phyloP scores from a whole-genome alignment of 2,888 invertebrate genomes.

The Sturmia bella region DNA sequence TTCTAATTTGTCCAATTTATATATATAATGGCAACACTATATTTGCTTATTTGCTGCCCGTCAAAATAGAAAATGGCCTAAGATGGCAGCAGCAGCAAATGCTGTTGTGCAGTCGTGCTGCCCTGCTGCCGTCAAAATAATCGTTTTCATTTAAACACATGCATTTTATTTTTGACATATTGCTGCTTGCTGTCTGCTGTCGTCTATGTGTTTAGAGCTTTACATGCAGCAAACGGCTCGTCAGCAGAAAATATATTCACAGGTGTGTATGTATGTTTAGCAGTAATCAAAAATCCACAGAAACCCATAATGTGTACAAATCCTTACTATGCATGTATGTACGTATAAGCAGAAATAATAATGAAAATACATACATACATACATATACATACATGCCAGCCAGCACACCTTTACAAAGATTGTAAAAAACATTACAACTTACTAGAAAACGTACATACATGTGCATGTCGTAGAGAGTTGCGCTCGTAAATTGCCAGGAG shows the following conservation, averaged over 20 bases:
- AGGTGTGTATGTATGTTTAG: too few relatives aligned
- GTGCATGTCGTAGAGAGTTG: constrained; percentile 17
- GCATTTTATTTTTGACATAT: too few relatives aligned
- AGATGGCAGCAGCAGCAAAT: too few relatives aligned
- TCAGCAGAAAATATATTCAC: neutral
- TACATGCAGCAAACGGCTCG: constrained; percentile 41
- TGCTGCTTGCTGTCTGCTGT: too few relatives aligned
- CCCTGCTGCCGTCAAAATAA: too few relatives aligned
- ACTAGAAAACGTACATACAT: constrained; percentile 1
- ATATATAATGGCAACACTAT: too few relatives aligned
- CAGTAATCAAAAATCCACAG: neutral
- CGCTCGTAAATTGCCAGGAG: constrained; percentile 17
- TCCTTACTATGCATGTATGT: neutral
- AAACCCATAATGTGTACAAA: neutral
- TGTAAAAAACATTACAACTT: constrained; percentile 20
- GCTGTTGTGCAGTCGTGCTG: too few relatives aligned
- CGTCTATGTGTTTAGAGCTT: too few relatives aligned
- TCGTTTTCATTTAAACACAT: too few relatives aligned
- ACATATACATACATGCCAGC: neutral
- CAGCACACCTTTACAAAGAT: constrained; percentile 36
- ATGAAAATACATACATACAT: neutral
- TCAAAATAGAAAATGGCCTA: too few relatives aligned
- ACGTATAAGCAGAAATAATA: neutral
- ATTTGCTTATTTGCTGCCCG: too few relatives aligned
- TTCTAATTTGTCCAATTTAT: too few relatives aligned